These are phyloP conservation scores for Crambe crambe DNA, from an alignment of 37 sponge, comb jelly and placozoan species.

Conservation along the genomic window DNA sequence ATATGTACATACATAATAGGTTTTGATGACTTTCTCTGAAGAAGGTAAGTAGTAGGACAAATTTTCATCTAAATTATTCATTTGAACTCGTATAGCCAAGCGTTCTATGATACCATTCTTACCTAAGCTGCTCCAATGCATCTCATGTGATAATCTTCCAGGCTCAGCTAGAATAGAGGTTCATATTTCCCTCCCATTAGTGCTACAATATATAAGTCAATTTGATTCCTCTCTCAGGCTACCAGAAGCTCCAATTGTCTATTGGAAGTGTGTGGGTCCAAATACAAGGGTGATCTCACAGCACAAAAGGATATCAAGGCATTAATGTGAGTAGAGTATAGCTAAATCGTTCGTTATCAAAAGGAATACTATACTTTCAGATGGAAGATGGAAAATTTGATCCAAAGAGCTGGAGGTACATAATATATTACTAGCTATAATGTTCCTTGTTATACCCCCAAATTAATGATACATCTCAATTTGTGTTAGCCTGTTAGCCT, in stretches of 20 bases:
- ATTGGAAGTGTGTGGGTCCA: constrained; percentile 14
- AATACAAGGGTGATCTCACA: background rate
- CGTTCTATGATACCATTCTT: constrained; percentile 16
- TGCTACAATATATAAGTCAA: background rate
- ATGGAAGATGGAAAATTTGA: background rate
- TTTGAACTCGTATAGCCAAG: constrained; percentile 7
- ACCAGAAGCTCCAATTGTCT: constrained; percentile 20
- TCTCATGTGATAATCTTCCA: constrained; percentile 5
- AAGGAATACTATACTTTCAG: background rate
- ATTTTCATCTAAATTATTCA: background rate
- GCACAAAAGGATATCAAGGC: background rate
- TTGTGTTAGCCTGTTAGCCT: too few species aligned
- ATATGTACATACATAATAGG: background rate
- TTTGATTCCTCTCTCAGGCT: constrained; percentile 20
- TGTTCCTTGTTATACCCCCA: too few species aligned
- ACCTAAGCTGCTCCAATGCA: constrained; percentile 8
- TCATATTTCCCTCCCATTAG: background rate
- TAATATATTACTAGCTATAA: background rate
- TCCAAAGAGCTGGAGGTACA: constrained; percentile 26
- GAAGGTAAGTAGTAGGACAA: background rate
- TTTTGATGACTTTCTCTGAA: background rate
- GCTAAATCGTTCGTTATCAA: background rate
- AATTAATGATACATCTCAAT: too few species aligned
- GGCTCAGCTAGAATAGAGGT: constrained; percentile 33
- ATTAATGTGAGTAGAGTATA: constrained; percentile 1